Conservation (phyloP, 2,113 vertebrate species). For the Smithornis capensis region DNA sequence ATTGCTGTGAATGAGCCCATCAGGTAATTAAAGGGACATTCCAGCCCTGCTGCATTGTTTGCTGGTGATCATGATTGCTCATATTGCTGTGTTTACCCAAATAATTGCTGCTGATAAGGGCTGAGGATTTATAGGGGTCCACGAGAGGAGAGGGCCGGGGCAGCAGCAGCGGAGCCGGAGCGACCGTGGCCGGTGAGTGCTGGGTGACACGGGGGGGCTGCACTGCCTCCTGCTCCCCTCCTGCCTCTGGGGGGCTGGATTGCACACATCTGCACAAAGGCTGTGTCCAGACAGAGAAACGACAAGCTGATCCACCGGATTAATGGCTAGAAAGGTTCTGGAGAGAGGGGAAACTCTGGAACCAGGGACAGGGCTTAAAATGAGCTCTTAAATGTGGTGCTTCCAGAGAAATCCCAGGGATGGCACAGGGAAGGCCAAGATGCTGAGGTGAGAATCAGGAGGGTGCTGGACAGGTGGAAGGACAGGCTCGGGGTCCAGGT, state of each 20-base stretch:
- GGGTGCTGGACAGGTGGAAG: not conserved
- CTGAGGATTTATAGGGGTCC: slow-evolving; percentile 49
- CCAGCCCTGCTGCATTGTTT: slow-evolving; percentile 4
- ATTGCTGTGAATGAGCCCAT: not conserved
- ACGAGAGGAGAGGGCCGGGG: not conserved
- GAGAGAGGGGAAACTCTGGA: not conserved
- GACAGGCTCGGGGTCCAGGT: not conserved
- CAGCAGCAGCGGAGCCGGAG: not conserved
- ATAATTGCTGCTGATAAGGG: slow-evolving; percentile 59
- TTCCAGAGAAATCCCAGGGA: not conserved
- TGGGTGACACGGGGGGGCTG: not conserved
- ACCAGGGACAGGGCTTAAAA: not conserved
- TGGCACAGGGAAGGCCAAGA: not conserved
- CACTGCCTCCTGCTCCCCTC: not conserved
- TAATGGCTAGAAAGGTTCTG: not conserved
- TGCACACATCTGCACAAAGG: not conserved
- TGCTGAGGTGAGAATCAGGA: not conserved
- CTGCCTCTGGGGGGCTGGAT: not conserved
- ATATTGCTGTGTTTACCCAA: slow-evolving; percentile 40
- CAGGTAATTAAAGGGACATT: slow-evolving; percentile 53
- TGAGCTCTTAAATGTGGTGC: not conserved
- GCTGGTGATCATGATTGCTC: slow-evolving; percentile 13
- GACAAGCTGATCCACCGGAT: not conserved
- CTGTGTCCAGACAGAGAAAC: not conserved
- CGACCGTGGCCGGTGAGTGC: not conserved